Percentiles rank a stretch among this genome's conserved stretches.
phyloP scores from a whole-genome alignment of 2,797 vertebrate species.

The Sebastes iracundus region DNA sequence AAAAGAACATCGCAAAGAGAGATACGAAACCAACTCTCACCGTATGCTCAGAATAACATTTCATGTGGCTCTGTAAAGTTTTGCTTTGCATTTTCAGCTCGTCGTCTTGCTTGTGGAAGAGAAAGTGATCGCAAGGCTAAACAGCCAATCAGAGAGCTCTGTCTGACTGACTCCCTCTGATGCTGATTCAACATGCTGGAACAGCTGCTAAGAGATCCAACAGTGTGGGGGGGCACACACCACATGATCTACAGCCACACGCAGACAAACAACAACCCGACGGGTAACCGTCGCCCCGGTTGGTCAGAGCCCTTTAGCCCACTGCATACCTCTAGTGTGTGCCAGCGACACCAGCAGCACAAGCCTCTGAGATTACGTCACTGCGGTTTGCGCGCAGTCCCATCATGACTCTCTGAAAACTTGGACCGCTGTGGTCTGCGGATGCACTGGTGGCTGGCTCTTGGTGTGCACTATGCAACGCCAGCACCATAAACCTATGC shows the following conservation, averaged over 20 bases:
- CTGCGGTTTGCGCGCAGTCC: background rate
- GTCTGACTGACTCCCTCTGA: background rate
- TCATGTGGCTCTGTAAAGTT: background rate
- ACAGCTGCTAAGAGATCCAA: background rate
- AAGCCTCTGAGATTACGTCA: background rate
- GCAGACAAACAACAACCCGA: background rate
- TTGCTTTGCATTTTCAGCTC: background rate
- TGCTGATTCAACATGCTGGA: background rate
- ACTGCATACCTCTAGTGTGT: background rate
- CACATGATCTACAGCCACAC: background rate
- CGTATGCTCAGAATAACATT: background rate
- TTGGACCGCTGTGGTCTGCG: conserved; percentile 5
- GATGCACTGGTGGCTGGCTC: conserved; percentile 15
- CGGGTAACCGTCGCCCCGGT: background rate
- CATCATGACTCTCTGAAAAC: background rate
- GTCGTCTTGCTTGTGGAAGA: background rate
- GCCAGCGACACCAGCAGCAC: background rate
- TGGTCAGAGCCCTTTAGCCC: background rate
- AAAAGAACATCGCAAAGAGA: background rate
- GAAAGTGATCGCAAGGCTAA: background rate
- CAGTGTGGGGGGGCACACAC: background rate
- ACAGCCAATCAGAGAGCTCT: background rate
- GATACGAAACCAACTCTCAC: too few relatives aligned
- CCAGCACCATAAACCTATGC: conserved; percentile 1
- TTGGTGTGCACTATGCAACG: background rate